A percentile compares a stretch with the other conserved stretches of the same genome.
These are phyloP conservation scores for Marcusenius ussheri DNA, from an alignment of 2,113 vertebrate genomes.

Conservation along the genomic window DNA sequence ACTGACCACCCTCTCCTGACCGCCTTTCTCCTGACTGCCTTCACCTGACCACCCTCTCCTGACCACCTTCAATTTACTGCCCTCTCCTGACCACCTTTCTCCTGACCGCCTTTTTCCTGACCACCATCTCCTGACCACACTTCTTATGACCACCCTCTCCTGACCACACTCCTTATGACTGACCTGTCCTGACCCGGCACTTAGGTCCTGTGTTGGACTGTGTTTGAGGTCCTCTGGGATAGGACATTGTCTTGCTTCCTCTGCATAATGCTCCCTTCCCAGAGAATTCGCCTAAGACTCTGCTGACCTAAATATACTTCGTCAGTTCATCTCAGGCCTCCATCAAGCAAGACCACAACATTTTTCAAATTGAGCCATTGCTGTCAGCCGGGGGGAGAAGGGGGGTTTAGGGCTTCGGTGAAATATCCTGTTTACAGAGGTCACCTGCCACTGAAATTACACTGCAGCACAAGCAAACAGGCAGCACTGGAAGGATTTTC, in stretches of 20 bases:
- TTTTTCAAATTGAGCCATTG: conserved; percentile 11
- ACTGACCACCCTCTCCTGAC: not conserved
- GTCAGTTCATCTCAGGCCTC: conserved; percentile 12
- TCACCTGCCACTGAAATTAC: not conserved
- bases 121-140: not conserved
- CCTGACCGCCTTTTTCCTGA: not conserved
- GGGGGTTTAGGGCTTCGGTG: not conserved
- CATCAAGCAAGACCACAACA: conserved; percentile 10
- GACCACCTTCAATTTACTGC: too few relatives aligned
- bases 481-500: not conserved
- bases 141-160: not conserved
- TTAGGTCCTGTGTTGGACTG: not conserved
- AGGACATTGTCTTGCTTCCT: not conserved
- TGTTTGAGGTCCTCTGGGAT: not conserved
- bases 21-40: not conserved
- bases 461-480: not conserved
- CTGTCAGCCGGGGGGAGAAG: not conserved
- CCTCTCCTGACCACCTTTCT: not conserved
- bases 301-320: not conserved
- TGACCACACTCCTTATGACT: not conserved
- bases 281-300: not conserved
- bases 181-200: not conserved
- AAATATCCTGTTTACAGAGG: conserved; percentile 13
- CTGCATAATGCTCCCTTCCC: not conserved
- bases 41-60: too few relatives aligned